A percentile compares a stretch with the other conserved stretches of the same genome.
These are phyloP conservation scores for Chrysoperla carnea DNA, from an alignment of 1,140 invertebrate genomes.

Conservation along the genomic window DNA sequence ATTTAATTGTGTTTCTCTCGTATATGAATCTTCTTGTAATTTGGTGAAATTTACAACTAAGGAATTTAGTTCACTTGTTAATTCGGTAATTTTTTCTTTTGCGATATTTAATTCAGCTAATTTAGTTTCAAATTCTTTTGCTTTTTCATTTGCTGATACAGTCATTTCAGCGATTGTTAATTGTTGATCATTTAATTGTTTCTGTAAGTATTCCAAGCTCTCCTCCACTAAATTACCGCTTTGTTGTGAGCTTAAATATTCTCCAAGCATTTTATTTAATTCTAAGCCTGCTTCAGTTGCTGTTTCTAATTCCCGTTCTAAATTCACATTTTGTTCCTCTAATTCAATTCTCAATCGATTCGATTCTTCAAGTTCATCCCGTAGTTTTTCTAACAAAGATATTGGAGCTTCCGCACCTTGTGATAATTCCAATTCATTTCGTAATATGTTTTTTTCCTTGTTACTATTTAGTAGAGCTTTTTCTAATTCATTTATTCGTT, in stretches of 20 bases:
- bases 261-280: conserved; percentile 41
- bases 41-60: conserved; percentile 8
- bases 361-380: conserved; percentile 31
- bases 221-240: conserved; percentile 38
- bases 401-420: conserved; percentile 14
- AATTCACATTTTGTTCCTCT: conserved; percentile 32
- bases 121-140: conserved; percentile 31
- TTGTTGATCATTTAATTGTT: conserved; percentile 39
- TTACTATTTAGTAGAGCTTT: conserved; percentile 28
- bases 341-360: conserved; percentile 20
- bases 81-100: conserved; percentile 22
- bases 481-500: conserved; percentile 41
- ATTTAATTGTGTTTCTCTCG: conserved; percentile 17
- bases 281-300: conserved; percentile 44
- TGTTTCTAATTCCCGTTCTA: conserved; percentile 44
- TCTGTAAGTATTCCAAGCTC: conserved; percentile 40
- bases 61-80: conserved; percentile 26
- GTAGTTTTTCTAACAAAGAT: conserved; percentile 25
- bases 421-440: conserved; percentile 38
- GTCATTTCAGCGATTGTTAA: conserved; percentile 28
- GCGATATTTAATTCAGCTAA: conserved; percentile 26
- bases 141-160: conserved; percentile 25
- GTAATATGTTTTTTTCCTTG: conserved; percentile 45
- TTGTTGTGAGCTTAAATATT: conserved; percentile 35
- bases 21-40: conserved; percentile 3